Conservation (phyloP, 2,888 invertebrate genomes). For the Eubasilissa splendida region DNA sequence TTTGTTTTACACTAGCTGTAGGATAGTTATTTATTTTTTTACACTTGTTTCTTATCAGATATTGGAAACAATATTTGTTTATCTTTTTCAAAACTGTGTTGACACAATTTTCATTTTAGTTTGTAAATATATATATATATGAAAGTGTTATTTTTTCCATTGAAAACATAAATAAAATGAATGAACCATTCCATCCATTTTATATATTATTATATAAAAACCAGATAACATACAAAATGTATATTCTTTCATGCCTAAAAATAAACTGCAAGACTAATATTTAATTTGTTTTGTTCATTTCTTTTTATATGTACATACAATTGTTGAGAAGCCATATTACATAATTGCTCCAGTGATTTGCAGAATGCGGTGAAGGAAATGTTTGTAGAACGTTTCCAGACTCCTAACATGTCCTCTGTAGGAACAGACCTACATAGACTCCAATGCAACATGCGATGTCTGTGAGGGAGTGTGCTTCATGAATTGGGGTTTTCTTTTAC, state of each 20-base stretch:
- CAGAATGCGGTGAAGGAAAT: too few relatives aligned
- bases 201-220: conserved; percentile 18
- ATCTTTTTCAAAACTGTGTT: conserved; percentile 4
- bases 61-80: conserved; percentile 6
- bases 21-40: conserved; percentile 40
- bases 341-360: too few relatives aligned
- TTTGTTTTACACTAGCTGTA: conserved; percentile 23
- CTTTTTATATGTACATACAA: background rate
- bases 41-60: conserved; percentile 10
- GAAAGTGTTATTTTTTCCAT: conserved; percentile 7
- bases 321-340: too few relatives aligned
- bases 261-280: conserved; percentile 42
- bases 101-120: conserved; percentile 21
- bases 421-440: too few relatives aligned
- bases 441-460: too few relatives aligned
- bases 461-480: too few relatives aligned
- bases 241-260: conserved; percentile 47
- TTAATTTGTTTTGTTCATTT: conserved; percentile 19
- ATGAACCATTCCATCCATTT: conserved; percentile 43
- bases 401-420: too few relatives aligned
- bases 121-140: conserved; percentile 29
- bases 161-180: conserved; percentile 28
- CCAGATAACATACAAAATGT: conserved; percentile 41
- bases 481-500: too few relatives aligned
- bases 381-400: too few relatives aligned